These are phyloP conservation scores for Caenorhabditis latens DNA, from an alignment of 1,140 invertebrate genomes.

Conservation along the genomic window DNA sequence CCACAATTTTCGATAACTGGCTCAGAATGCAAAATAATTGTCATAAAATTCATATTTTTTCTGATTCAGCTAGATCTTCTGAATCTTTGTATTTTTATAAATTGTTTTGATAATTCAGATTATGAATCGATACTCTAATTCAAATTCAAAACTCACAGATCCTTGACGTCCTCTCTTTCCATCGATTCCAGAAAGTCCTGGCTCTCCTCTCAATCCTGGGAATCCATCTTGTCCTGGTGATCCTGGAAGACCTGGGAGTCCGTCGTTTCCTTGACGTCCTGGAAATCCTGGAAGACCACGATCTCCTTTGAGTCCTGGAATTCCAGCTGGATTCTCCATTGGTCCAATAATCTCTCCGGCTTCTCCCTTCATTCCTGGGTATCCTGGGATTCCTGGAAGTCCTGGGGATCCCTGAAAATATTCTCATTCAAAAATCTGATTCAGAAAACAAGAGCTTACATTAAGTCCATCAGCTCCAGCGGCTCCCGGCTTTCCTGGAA, in stretches of 20 bases:
- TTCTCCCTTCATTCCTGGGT: constrained; percentile 75
- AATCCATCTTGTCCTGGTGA: constrained; percentile 63
- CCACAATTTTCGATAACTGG: not conserved
- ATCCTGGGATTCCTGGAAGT: constrained; percentile 74
- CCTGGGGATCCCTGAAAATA: constrained; percentile 64
- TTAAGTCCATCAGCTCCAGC: constrained; percentile 63
- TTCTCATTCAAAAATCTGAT: not conserved
- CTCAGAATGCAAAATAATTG: too few relatives aligned
- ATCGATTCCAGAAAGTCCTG: constrained; percentile 66
- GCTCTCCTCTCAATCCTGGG: constrained; percentile 63
- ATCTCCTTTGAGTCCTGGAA: constrained; percentile 66
- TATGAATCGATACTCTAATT: not conserved
- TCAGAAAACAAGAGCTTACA: constrained; percentile 59
- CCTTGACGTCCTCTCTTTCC: constrained; percentile 67
- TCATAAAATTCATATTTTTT: too few relatives aligned
- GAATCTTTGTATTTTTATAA: too few relatives aligned
- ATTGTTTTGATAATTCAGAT: not conserved
- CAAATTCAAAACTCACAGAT: constrained; percentile 50
- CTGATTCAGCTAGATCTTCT: too few relatives aligned
- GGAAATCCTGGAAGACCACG: constrained; percentile 63
- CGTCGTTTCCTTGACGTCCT: constrained; percentile 60
- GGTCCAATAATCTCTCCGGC: constrained; percentile 76
- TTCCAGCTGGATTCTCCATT: constrained; percentile 75
- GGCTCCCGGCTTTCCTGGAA: constrained; percentile 64
- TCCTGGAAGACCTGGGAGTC: constrained; percentile 64